These are phyloP conservation scores for Procavia capensis DNA, from an alignment of 2,113 vertebrate species.

Conservation along the genomic window DNA sequence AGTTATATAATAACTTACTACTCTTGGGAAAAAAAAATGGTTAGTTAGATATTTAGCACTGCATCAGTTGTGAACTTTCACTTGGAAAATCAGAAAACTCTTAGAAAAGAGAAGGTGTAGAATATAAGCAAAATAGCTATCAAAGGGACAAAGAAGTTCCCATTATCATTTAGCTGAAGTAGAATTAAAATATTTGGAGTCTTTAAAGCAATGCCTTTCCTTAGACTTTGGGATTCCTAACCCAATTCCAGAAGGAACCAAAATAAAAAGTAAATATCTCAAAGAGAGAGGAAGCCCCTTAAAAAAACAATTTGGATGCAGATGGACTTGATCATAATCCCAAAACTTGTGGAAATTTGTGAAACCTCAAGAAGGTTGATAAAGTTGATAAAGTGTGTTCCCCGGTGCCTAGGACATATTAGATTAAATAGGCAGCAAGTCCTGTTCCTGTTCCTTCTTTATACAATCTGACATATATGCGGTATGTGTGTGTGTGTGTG, in stretches of 20 bases:
- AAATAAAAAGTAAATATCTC: background rate
- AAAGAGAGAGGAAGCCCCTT: background rate
- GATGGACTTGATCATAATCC: background rate
- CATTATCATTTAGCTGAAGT: background rate
- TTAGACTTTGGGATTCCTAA: background rate
- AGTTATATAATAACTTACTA: background rate
- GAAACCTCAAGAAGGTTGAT: background rate
- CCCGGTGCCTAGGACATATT: background rate
- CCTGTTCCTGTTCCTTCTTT: background rate
- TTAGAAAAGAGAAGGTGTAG: background rate
- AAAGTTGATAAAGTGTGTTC: background rate
- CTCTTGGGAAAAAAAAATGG: background rate
- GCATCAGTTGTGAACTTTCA: background rate
- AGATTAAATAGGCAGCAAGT: background rate
- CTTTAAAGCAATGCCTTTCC: background rate
- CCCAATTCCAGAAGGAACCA: background rate
- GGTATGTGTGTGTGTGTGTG: background rate
- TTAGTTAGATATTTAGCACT: background rate
- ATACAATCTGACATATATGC: background rate
- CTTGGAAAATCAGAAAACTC: background rate
- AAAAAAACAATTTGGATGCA: background rate
- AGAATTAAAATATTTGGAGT: constrained; percentile 30
- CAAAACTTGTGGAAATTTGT: background rate
- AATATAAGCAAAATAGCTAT: background rate
- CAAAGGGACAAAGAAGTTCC: background rate